These are phyloP conservation scores for Phocoena phocoena DNA, from an alignment of 2,113 vertebrate genomes.

Conservation along the genomic window DNA sequence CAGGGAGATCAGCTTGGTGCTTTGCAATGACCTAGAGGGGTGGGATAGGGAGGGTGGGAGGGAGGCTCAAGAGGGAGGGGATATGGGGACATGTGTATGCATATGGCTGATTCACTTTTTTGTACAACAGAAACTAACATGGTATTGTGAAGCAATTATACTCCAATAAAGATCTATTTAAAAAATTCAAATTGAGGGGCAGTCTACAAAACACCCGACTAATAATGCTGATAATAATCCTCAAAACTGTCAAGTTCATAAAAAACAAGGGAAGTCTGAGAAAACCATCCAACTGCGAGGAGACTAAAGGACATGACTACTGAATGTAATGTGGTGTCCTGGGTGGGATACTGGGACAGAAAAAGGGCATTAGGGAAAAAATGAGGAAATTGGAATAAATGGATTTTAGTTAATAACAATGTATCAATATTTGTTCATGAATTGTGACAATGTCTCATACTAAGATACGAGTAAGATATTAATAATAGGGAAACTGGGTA, in stretches of 20 bases:
- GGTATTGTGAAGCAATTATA: too few species aligned
- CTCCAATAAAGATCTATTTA: too few species aligned
- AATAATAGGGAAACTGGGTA: background rate
- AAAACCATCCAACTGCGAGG: background rate
- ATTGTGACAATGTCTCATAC: background rate
- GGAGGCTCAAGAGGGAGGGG: too few species aligned
- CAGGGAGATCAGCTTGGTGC: too few species aligned
- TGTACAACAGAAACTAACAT: too few species aligned
- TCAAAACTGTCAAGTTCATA: background rate
- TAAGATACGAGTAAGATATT: background rate
- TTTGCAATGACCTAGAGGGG: too few species aligned
- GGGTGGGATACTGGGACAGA: background rate
- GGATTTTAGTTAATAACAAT: background rate
- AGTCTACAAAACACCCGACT: background rate
- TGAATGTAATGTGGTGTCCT: background rate
- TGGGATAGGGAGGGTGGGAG: too few species aligned
- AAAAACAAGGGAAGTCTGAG: background rate
- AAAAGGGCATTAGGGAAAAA: background rate
- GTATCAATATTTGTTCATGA: background rate
- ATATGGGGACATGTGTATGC: too few species aligned
- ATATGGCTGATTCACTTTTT: too few species aligned
- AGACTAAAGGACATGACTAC: background rate
- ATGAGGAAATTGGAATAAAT: background rate
- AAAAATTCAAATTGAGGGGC: background rate
- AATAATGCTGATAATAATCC: background rate